Evolutionary conservation across 1,140 invertebrate species (phyloP), one percentile per base, ranked within the genome.

Genomic region (Penaeus indicus): DNA sequence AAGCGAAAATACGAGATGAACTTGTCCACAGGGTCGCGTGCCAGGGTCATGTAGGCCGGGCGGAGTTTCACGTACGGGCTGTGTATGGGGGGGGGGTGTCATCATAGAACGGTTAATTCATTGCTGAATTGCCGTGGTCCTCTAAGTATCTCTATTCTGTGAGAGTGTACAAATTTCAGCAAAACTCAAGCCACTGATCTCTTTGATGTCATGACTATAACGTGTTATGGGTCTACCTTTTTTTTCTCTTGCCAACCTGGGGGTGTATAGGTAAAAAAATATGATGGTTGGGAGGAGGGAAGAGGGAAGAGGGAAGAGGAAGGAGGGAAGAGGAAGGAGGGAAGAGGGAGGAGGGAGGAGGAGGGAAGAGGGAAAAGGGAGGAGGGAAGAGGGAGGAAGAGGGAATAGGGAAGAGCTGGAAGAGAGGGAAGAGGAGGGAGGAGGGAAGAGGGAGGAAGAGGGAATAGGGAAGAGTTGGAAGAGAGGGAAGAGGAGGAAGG

Each of bases 1-100:
- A 83, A 87, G 19, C 88, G 88, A 77, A 84, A 91, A 75, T 91
- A 80, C 3, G 90, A 91, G 62, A 89, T 81, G 72, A 87, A 89
- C 77, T 91, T 89, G 5, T 89, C 72, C 22, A 91, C 90, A 2
- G 90, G 90, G 85, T 91, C 88, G 16, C 90, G 63, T 18, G 89
- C 81, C 75, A 91, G 19, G 1, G 90, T 91, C 42, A 91, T 80
- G 88, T 84, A 89, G 38, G 90, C 90, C 11, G 90, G 90, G 19
- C 84, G 83, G 63, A 82, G 64, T 3, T 25, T 82, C 85, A 89
- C 90, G 81, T 91, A 91, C 62, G 61, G 32, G 69, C 90, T 90
- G 69, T 8, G 69, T n/a, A n/a, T n/a, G n/a, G n/a, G n/a, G n/a
- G n/a, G n/a, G n/a, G n/a, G n/a, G n/a, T n/a, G n/a, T n/a, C n/a